Conservation (phyloP, 2,888 invertebrate genomes). For the Chrysomela aeneicollis region DNA sequence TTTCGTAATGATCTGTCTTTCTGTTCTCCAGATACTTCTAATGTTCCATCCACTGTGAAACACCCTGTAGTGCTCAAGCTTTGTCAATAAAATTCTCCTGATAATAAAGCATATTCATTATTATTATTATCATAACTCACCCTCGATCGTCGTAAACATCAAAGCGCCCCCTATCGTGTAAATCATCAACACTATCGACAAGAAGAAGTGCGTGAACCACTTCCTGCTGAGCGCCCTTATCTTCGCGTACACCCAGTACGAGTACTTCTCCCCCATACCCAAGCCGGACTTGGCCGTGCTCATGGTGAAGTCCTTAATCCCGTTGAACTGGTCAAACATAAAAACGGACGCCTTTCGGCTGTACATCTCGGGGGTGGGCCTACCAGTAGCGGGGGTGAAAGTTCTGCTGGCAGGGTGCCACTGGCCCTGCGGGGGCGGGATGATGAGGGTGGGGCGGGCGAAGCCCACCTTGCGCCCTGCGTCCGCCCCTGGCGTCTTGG, state of each 20-base stretch:
- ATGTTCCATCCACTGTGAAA: too few species aligned
- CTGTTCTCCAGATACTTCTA: too few species aligned
- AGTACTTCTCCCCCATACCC: slow-evolving; percentile 83
- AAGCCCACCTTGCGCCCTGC: slow-evolving; percentile 48
- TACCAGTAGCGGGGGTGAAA: slow-evolving; percentile 23
- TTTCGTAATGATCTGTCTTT: too few species aligned
- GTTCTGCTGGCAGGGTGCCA: slow-evolving; percentile 24
- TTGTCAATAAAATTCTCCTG: too few species aligned
- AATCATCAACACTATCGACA: slow-evolving; percentile 76
- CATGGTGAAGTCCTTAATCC: slow-evolving; percentile 78
- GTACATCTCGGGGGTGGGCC: slow-evolving; percentile 36
- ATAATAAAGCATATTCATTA: too few species aligned
- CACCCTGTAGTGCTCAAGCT: too few species aligned
- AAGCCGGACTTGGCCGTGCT: slow-evolving; percentile 78
- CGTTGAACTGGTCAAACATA: slow-evolving; percentile 81
- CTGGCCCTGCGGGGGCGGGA: slow-evolving; percentile 49
- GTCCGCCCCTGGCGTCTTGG: slow-evolving; percentile 35
- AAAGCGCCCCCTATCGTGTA: slow-evolving; percentile 86
- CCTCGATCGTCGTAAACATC: slow-evolving; percentile 81
- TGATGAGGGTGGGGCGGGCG: slow-evolving; percentile 52
- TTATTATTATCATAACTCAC: too few species aligned
- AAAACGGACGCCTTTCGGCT: slow-evolving; percentile 76
- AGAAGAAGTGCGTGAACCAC: slow-evolving; percentile 91
- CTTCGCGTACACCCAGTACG: slow-evolving; percentile 82
- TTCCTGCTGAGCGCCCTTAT: slow-evolving; percentile 77